Conservation (phyloP, 2,888 invertebrate species). For the Chromoteleia sp. region DNA sequence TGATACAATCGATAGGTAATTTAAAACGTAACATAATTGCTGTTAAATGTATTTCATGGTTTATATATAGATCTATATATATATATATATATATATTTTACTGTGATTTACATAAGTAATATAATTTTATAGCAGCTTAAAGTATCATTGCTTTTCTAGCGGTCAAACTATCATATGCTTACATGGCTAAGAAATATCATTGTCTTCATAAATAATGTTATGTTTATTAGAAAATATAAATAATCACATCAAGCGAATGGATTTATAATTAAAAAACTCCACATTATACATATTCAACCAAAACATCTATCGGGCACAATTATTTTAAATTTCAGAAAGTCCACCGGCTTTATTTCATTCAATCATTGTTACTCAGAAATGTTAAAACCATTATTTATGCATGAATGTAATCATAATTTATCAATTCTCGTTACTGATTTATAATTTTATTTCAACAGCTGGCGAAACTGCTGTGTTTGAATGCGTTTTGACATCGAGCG, state of each 20-base stretch:
- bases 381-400: conserved; percentile 42
- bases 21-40: conserved; percentile 78
- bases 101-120: conserved; percentile 34
- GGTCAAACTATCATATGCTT: conserved; percentile 46
- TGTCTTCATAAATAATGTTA: conserved; percentile 3
- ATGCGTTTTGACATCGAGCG: conserved; percentile 89
- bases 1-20: conserved; percentile 84
- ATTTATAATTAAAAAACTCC: neutral
- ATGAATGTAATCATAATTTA: conserved; percentile 31
- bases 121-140: conserved; percentile 59
- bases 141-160: conserved; percentile 64
- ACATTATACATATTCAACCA: neutral
- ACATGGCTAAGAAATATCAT: conserved; percentile 43
- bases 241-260: neutral
- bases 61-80: conserved; percentile 55
- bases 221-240: conserved; percentile 13
- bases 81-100: conserved; percentile 38
- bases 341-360: conserved; percentile 54
- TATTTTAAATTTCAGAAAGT: conserved; percentile 9
- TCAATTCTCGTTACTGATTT: conserved; percentile 3
- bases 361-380: conserved; percentile 26
- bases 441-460: conserved; percentile 86
- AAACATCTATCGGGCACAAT: neutral
- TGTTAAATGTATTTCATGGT: conserved; percentile 72
- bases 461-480: conserved; percentile 94